phyloP scores from a whole-genome alignment of 1,140 invertebrate genomes.

The Drosophila eugracilis region DNA sequence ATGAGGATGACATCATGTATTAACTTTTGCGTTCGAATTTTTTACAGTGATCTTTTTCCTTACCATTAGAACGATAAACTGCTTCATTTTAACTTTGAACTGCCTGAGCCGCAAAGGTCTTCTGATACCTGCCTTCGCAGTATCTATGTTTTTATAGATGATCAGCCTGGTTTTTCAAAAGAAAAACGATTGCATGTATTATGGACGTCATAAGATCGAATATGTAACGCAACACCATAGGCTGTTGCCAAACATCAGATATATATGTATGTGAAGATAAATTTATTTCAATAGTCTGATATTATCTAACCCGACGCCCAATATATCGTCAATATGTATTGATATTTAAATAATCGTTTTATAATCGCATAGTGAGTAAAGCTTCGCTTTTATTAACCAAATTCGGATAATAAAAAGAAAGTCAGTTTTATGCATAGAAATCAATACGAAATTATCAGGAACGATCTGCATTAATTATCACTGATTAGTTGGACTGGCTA shows the following conservation, averaged over 20 bases:
- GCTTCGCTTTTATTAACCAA: conserved; percentile 37
- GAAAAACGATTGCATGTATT: conserved; percentile 66
- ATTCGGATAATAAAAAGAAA: conserved; percentile 59
- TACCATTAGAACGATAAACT: conserved; percentile 65
- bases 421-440: conserved; percentile 59
- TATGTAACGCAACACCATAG: conserved; percentile 39
- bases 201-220: conserved; percentile 37
- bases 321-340: conserved; percentile 70
- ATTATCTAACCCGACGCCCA: conserved; percentile 66
- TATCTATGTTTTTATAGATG: conserved; percentile 72
- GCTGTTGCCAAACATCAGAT: conserved; percentile 77
- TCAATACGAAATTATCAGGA: conserved; percentile 22
- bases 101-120: conserved; percentile 38
- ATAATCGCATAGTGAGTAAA: no score
- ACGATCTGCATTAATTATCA: conserved; percentile 53
- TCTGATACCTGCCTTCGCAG: conserved; percentile 54
- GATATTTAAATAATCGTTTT: no score
- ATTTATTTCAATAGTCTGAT: conserved; percentile 26
- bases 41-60: conserved; percentile 2
- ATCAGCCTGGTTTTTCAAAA: conserved; percentile 25
- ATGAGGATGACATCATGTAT: conserved; percentile 6
- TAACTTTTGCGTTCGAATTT: neutral
- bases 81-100: conserved; percentile 66
- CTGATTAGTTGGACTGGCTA: no score
- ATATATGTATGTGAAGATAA: conserved; percentile 63